Conservation (phyloP, 2,113 vertebrate species). For the Pterocles orientalis region DNA sequence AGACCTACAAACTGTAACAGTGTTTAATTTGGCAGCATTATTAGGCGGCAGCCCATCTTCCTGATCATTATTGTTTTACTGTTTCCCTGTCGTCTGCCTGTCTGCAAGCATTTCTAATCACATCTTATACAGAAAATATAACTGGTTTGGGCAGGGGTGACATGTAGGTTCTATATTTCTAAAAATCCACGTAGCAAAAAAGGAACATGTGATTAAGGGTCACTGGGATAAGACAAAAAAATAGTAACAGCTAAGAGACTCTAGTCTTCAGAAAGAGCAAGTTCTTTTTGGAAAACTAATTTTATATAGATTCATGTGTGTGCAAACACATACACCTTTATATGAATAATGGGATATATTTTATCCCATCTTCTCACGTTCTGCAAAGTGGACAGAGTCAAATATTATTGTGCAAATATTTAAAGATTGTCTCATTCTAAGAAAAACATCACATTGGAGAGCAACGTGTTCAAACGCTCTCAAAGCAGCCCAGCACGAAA, state of each 20-base stretch:
- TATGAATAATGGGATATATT: background rate
- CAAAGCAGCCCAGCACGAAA: background rate
- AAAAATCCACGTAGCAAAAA: background rate
- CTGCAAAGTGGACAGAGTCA: background rate
- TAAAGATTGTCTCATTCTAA: background rate
- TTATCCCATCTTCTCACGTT: background rate
- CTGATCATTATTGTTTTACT: background rate
- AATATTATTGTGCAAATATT: slow-evolving; percentile 25
- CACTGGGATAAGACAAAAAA: background rate
- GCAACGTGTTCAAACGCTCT: background rate
- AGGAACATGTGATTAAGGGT: background rate
- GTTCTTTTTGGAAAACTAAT: background rate
- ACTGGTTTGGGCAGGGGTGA: background rate
- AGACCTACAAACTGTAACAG: background rate
- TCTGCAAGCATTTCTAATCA: background rate
- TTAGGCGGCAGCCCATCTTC: background rate
- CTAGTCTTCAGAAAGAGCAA: background rate
- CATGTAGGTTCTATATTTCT: background rate
- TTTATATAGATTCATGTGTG: background rate
- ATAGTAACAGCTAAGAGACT: background rate
- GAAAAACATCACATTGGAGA: slow-evolving; percentile 21
- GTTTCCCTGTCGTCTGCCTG: background rate
- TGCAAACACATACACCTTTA: background rate
- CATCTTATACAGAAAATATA: background rate
- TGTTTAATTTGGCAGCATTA: background rate